Percentiles rank a stretch among this genome's conserved stretches.
phyloP scores from a whole-genome alignment of 2,888 invertebrate species.

The Coremacera marginata region DNA sequence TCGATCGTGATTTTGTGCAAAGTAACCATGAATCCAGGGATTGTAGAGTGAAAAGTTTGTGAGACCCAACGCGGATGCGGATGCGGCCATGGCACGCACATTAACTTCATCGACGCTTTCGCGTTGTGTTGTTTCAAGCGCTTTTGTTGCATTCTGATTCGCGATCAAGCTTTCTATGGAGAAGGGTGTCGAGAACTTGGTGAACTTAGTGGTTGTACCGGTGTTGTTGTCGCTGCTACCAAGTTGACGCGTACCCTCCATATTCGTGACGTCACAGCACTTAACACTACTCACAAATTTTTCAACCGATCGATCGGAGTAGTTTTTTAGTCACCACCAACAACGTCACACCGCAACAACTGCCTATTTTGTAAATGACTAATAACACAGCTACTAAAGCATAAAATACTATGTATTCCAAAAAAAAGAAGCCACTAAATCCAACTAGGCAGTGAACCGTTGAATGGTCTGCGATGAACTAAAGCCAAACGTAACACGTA shows the following conservation, averaged over 20 bases:
- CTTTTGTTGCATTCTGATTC: conserved; percentile 53
- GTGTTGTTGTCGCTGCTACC: conserved; percentile 4
- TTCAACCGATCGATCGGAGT: not conserved
- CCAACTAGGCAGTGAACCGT: conserved; percentile 62
- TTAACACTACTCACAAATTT: not conserved
- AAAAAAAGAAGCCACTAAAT: conserved; percentile 3
- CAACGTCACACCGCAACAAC: not conserved
- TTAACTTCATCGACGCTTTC: conserved; percentile 35
- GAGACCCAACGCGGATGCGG: conserved; percentile 61
- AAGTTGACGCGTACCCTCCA: conserved; percentile 21
- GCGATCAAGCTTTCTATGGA: conserved; percentile 69
- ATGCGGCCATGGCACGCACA: conserved; percentile 55
- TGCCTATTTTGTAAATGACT: too few relatives aligned
- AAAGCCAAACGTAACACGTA: conserved; percentile 46
- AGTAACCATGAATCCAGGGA: conserved; percentile 69
- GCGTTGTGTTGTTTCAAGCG: conserved; percentile 33
- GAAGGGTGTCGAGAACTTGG: conserved; percentile 67
- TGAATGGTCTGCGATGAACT: conserved; percentile 63
- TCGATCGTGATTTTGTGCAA: conserved; percentile 67
- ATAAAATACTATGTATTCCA: not conserved
- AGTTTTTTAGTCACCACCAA: not conserved
- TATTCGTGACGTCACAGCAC: not conserved
- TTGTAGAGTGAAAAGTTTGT: conserved; percentile 68
- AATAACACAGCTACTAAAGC: not conserved
- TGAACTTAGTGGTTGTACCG: conserved; percentile 53